Evolutionary conservation across 2,888 invertebrate species (phyloP).

Genomic region (Buathra laborator): DNA sequence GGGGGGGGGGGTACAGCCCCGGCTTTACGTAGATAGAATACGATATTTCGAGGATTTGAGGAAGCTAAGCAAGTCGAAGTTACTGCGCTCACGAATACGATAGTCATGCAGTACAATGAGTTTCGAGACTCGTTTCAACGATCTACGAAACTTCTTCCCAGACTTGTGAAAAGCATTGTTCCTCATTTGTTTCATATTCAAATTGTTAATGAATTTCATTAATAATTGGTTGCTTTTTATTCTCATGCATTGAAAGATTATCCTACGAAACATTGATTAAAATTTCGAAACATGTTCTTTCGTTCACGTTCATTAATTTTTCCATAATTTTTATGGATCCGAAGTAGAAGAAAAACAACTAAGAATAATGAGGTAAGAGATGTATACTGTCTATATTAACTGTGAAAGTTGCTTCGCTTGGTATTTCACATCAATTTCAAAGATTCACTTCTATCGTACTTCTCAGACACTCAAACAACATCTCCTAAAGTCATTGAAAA

Average conservation of each 20-base stretch:
- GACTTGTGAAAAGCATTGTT: not conserved
- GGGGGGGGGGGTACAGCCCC: conserved; percentile 49
- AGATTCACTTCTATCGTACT: not conserved
- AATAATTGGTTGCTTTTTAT: not conserved
- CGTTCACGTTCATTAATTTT: too few relatives aligned
- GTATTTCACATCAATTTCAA: not conserved
- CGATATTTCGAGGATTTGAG: conserved; percentile 74
- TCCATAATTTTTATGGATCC: too few relatives aligned
- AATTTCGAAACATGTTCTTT: not conserved
- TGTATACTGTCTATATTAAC: not conserved
- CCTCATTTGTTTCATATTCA: not conserved
- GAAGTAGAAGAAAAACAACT: too few relatives aligned
- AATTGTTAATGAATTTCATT: not conserved
- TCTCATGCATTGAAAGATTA: not conserved
- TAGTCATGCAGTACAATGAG: conserved; percentile 26
- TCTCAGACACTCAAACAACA: not conserved
- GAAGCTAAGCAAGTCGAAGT: conserved; percentile 38
- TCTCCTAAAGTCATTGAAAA: conserved; percentile 1
- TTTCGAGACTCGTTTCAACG: conserved; percentile 24
- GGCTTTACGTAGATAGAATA: conserved; percentile 75
- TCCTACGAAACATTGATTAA: not conserved
- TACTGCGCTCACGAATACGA: conserved; percentile 26
- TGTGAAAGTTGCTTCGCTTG: conserved; percentile 36
- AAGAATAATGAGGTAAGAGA: too few relatives aligned
- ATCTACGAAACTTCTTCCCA: not conserved